phyloP scores from a whole-genome alignment of 37 sponge, comb jelly and placozoan species.

The Oscarella lobularis region DNA sequence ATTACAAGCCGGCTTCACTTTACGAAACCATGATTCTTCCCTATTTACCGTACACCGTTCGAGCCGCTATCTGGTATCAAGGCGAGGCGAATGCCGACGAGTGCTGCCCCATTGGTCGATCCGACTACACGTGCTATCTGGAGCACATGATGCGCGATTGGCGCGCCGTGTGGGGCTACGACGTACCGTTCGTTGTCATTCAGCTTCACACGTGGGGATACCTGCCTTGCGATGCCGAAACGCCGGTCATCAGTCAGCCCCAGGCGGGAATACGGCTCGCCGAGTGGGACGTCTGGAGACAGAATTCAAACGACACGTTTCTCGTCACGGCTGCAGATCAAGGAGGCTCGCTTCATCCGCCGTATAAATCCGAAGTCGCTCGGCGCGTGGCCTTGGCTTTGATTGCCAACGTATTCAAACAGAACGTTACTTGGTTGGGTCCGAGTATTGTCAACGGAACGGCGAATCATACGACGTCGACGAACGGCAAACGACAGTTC shows the following conservation, averaged over 20 bases:
- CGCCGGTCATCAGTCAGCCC: neutral
- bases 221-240: neutral
- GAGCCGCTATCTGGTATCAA: neutral
- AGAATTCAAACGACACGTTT: neutral
- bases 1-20: neutral
- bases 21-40: neutral
- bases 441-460: neutral
- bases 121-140: neutral
- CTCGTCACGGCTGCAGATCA: neutral
- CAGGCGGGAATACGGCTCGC: neutral
- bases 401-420: neutral
- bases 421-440: neutral
- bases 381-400: neutral
- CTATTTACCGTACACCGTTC: neutral
- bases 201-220: neutral
- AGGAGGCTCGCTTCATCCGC: neutral
- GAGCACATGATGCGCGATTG: neutral
- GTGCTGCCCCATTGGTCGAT: neutral
- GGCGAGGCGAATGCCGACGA: slow-evolving; percentile 4
- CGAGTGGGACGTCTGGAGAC: neutral
- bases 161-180: neutral
- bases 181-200: neutral
- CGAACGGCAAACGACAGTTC: neutral
- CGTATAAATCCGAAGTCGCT: neutral
- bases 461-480: neutral